Evolutionary conservation across 64 coral and sea anemone genomes (phyloP).

Genomic region (Stichodactyla helianthus): DNA sequence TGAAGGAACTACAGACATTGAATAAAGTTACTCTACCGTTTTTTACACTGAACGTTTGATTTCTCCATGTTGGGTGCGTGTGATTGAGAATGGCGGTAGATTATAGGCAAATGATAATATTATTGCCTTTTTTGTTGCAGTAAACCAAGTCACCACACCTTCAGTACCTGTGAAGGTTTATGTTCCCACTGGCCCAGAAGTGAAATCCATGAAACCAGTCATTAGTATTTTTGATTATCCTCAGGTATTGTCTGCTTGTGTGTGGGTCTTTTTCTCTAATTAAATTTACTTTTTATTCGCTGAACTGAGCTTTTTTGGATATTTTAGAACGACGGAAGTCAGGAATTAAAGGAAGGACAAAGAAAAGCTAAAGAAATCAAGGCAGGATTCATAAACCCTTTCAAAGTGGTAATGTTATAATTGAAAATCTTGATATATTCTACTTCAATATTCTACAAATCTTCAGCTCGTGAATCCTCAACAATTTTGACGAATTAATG

Average conservation of each 20-base stretch:
- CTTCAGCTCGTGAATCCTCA: background rate
- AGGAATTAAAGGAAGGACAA: slow-evolving; percentile 24
- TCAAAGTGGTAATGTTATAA: slow-evolving; percentile 29
- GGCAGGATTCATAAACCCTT: slow-evolving; percentile 49
- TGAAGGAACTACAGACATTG: no score
- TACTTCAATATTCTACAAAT: background rate
- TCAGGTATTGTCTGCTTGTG: background rate
- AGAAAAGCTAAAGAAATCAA: slow-evolving; percentile 45
- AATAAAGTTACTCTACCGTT: no score
- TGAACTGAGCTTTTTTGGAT: background rate
- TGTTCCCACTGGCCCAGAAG: background rate
- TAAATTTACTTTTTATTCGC: no score
- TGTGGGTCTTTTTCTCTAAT: background rate
- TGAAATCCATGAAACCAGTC: slow-evolving; percentile 7
- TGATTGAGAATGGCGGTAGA: no score
- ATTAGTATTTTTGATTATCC: slow-evolving; percentile 17
- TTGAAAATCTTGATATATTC: background rate
- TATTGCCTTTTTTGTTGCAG: background rate
- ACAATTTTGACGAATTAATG: no score
- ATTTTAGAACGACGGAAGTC: background rate
- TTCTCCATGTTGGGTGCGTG: no score
- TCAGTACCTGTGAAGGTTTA: background rate
- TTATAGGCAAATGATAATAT: background rate
- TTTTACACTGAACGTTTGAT: no score
- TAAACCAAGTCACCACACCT: background rate